Percentiles rank a stretch among this genome's conserved stretches.
phyloP scores from a whole-genome alignment of 2,797 vertebrate genomes.

The Catostomus latipinnis region DNA sequence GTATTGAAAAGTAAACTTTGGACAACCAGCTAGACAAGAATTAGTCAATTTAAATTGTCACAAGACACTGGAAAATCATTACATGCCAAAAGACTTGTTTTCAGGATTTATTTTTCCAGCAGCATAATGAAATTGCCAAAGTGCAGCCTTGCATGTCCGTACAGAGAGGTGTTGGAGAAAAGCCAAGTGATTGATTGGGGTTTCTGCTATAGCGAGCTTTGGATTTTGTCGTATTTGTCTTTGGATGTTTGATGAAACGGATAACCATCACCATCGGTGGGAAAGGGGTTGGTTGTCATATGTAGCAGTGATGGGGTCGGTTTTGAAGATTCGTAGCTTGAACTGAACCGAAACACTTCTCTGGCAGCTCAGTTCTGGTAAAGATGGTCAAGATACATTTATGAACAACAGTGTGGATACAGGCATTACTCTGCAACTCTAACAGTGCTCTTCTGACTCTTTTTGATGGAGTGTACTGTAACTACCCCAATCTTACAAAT shows the following conservation, averaged over 20 bases:
- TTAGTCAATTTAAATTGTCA: conserved; percentile 78
- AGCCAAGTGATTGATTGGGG: conserved; percentile 73
- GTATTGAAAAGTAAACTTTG: conserved; percentile 82
- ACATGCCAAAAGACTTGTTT: conserved; percentile 78
- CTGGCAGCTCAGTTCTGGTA: conserved; percentile 77
- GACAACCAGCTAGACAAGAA: conserved; percentile 85
- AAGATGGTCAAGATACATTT: conserved; percentile 83
- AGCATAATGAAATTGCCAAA: conserved; percentile 84
- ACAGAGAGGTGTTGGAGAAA: conserved; percentile 76
- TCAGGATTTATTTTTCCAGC: conserved; percentile 82
- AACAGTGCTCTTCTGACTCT: conserved; percentile 69
- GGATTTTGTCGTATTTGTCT: conserved; percentile 78
- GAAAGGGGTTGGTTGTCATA: conserved; percentile 17
- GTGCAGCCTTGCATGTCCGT: conserved; percentile 81
- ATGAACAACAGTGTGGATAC: conserved; percentile 79
- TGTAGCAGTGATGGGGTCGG: conserved; percentile 9
- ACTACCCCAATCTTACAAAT: conserved; percentile 69
- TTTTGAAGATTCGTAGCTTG: conserved; percentile 64
- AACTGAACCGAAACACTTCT: conserved; percentile 70
- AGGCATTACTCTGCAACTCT: conserved; percentile 75
- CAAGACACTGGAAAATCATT: conserved; percentile 82
- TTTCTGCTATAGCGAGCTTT: conserved; percentile 73
- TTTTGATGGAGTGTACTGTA: conserved; percentile 63
- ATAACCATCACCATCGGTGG: conserved; percentile 64
- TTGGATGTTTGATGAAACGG: conserved; percentile 73